Conservation (phyloP, 2,888 invertebrate genomes). For the Platycheirus rosarum region DNA sequence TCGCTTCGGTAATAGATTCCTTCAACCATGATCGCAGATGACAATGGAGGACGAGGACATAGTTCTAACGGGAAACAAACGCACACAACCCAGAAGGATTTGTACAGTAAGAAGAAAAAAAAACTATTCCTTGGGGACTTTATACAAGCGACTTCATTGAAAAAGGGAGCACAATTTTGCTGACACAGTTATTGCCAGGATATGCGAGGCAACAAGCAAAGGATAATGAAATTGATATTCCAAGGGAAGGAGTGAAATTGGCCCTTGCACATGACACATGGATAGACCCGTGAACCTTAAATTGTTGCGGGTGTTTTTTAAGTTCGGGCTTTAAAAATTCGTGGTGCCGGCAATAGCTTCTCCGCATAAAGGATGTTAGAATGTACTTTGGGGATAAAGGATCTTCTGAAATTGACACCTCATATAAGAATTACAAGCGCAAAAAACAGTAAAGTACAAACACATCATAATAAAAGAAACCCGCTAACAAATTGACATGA, state of each 20-base stretch:
- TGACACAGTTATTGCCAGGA: conserved; percentile 65
- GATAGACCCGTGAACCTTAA: conserved; percentile 9
- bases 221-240: conserved; percentile 50
- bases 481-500: conserved; percentile 31
- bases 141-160: conserved; percentile 2
- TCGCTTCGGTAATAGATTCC: conserved; percentile 56
- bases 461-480: conserved; percentile 27
- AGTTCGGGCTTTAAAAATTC: conserved; percentile 4
- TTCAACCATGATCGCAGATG: conserved; percentile 62
- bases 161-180: conserved; percentile 44
- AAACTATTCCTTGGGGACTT: background rate
- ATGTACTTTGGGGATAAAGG: conserved; percentile 15
- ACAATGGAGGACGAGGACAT: conserved; percentile 54
- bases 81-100: conserved; percentile 28
- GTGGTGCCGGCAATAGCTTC: background rate
- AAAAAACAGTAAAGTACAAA: conserved; percentile 6
- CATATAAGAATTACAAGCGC: conserved; percentile 36
- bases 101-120: background rate
- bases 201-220: conserved; percentile 7
- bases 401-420: conserved; percentile 52
- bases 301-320: conserved; percentile 36
- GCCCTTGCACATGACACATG: conserved; percentile 5
- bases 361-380: background rate
- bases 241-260: conserved; percentile 41
- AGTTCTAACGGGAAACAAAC: conserved; percentile 31